These are phyloP conservation scores for Luidia sarsii DNA, from an alignment of 53 echinoderm and acorn worm species.

Conservation along the genomic window DNA sequence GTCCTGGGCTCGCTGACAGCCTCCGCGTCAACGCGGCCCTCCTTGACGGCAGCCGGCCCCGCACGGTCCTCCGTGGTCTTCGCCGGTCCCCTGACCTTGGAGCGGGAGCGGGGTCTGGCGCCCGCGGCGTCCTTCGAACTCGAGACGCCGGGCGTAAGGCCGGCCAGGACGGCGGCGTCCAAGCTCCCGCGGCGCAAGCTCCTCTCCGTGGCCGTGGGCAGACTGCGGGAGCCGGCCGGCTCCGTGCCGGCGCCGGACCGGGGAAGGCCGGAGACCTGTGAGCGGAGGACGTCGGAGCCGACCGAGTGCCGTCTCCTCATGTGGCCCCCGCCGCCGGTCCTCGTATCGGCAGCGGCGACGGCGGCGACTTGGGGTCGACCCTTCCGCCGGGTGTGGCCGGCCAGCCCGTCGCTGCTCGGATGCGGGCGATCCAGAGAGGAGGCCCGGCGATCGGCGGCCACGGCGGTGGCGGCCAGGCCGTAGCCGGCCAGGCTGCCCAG, in stretches of 20 bases:
- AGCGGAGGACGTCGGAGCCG: background rate
- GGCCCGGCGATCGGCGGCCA: no score
- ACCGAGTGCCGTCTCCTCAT: constrained; percentile 2
- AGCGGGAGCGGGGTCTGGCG: background rate
- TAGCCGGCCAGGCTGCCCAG: background rate
- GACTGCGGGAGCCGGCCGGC: background rate
- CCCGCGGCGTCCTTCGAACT: background rate
- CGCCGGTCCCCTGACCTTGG: background rate
- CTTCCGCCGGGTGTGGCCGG: background rate
- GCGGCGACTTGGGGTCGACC: background rate
- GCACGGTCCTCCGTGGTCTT: no score
- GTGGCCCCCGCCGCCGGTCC: background rate
- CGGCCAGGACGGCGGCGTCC: background rate
- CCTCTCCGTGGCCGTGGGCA: background rate
- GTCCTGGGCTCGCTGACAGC: no score
- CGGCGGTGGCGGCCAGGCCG: background rate
- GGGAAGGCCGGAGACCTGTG: background rate
- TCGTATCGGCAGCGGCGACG: background rate
- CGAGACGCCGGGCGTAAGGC: background rate
- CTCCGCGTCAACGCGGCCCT: no score
- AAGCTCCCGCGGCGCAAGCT: background rate
- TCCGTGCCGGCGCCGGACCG: background rate
- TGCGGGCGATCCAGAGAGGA: no score
- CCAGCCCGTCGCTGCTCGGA: background rate
- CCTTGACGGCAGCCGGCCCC: no score